Percentiles rank a stretch among this genome's conserved stretches.
Evolutionary conservation across 2,797 vertebrate species (phyloP).

Genomic region (Trachops cirrhosus): DNA sequence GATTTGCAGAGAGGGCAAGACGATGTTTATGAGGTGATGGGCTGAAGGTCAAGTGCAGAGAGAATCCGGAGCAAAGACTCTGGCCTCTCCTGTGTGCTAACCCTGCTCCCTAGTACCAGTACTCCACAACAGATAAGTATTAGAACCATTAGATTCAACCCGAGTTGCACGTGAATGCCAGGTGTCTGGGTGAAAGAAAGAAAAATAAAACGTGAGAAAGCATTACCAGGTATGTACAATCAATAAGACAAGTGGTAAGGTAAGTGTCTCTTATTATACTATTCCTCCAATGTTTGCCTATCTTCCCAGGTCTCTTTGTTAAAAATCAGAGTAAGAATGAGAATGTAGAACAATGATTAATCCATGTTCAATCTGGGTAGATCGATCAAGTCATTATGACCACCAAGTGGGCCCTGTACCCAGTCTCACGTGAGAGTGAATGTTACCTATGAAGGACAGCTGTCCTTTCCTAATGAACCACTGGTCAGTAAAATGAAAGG

Average conservation of each 20-base stretch:
- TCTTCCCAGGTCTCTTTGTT: background rate
- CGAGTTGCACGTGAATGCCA: background rate
- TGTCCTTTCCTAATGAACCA: background rate
- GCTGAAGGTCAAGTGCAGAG: background rate
- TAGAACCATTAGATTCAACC: background rate
- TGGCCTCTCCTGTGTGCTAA: accelerated
- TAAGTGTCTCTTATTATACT: background rate
- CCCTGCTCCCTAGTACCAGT: background rate
- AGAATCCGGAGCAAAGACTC: background rate
- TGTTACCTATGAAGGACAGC: background rate
- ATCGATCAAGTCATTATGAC: background rate
- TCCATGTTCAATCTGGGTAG: background rate
- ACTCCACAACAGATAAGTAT: background rate
- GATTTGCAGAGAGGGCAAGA: background rate
- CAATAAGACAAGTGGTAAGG: background rate
- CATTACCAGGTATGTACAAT: background rate
- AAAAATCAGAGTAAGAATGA: background rate
- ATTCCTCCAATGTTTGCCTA: background rate
- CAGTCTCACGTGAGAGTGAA: background rate
- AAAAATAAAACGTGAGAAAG: background rate
- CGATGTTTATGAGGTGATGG: background rate
- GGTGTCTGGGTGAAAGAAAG: background rate
- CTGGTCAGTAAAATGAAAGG: background rate
- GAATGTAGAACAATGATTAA: background rate
- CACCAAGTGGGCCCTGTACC: background rate